Evolutionary conservation across 2,797 vertebrate species (phyloP).

Genomic region (Falco biarmicus): DNA sequence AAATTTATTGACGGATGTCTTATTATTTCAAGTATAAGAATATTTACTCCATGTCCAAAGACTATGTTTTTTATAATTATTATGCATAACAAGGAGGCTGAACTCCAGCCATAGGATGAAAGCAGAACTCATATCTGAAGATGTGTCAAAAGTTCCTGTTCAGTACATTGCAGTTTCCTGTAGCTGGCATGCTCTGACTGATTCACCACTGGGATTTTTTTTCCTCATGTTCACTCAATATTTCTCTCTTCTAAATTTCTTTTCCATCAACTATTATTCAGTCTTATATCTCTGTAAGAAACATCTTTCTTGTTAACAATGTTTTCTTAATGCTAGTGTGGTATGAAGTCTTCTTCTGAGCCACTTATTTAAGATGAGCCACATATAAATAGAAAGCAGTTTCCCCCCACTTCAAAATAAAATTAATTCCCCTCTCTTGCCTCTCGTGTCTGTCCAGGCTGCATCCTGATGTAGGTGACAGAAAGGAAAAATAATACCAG

Average conservation of each 20-base stretch:
- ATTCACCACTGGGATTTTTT: not conserved
- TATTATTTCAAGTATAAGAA: not conserved
- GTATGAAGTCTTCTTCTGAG: not conserved
- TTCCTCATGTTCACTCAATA: not conserved
- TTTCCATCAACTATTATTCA: not conserved
- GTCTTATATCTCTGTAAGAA: not conserved
- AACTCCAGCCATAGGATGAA: not conserved
- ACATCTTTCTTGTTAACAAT: not conserved
- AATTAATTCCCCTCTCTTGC: not conserved
- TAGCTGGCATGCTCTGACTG: not conserved
- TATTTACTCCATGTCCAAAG: not conserved
- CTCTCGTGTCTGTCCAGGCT: not conserved
- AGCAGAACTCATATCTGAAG: not conserved
- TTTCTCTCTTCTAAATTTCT: not conserved
- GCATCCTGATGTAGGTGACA: rapidly evolving
- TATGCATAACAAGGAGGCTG: not conserved
- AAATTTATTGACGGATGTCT: not conserved
- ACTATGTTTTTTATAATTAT: not conserved
- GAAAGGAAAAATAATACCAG: not conserved
- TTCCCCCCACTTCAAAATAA: not conserved
- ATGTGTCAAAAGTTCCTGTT: not conserved
- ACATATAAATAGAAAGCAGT: not conserved
- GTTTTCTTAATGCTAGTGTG: not conserved
- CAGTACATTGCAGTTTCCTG: not conserved
- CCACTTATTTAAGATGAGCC: not conserved